Evolutionary conservation across 1,140 invertebrate species (phyloP).

Genomic region (silkworm (Bombyx mori)): DNA sequence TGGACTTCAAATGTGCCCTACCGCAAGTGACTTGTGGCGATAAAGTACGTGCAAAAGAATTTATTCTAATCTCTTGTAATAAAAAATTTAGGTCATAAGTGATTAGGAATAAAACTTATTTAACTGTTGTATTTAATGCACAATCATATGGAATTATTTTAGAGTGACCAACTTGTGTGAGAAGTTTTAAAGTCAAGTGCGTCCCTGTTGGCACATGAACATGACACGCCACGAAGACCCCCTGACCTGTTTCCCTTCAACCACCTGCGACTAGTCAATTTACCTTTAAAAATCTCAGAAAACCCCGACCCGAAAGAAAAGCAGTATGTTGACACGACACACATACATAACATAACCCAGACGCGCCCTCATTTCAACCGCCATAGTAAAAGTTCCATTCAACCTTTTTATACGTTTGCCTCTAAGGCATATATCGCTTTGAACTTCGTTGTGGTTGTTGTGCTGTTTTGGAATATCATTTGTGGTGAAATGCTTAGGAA

Average conservation of each 20-base stretch:
- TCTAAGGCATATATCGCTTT: conserved; percentile 40
- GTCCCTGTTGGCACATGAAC: conserved; percentile 51
- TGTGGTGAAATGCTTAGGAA: conserved; percentile 35
- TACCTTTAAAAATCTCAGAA: conserved; percentile 56
- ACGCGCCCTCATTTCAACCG: conserved; percentile 43
- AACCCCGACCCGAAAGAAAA: conserved; percentile 54
- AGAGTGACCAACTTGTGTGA: no score
- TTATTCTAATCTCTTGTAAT: no score
- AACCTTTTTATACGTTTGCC: conserved; percentile 43
- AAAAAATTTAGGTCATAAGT: no score
- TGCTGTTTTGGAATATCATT: conserved; percentile 19
- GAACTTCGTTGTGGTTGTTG: conserved; percentile 19
- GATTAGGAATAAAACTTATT: no score
- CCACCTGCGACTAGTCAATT: conserved; percentile 60
- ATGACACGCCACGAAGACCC: conserved; percentile 54
- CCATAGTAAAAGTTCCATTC: conserved; percentile 37
- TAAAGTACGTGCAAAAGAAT: no score
- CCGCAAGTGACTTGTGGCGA: no score
- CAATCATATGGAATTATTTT: no score
- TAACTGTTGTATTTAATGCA: no score
- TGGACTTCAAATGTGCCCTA: no score
- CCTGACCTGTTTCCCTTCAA: conserved; percentile 59
- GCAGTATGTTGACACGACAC: conserved; percentile 59
- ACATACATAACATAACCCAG: conserved; percentile 48
- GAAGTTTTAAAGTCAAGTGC: conserved; percentile 13